phyloP scores from a whole-genome alignment of 2,113 vertebrate species.

The Trachemys scripta region DNA sequence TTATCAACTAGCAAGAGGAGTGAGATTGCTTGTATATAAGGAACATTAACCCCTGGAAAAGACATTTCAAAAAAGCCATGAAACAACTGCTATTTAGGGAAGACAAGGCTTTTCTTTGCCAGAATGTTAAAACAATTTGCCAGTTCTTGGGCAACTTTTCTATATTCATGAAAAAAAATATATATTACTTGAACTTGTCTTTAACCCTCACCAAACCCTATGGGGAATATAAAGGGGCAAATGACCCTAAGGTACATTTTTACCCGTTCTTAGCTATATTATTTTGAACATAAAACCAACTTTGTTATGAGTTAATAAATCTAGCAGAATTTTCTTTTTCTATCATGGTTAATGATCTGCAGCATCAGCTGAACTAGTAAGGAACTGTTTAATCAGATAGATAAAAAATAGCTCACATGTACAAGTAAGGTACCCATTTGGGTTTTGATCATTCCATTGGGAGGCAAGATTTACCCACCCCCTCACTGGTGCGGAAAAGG shows the following conservation, averaged over 20 bases:
- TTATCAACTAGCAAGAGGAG: neutral
- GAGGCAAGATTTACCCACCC: neutral
- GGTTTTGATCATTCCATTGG: neutral
- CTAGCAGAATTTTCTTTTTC: too few species aligned
- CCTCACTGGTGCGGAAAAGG: neutral
- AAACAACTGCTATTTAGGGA: neutral
- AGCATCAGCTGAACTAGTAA: neutral
- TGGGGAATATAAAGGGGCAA: neutral
- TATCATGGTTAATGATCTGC: too few species aligned
- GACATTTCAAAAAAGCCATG: neutral
- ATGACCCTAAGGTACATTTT: neutral
- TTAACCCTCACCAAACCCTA: neutral
- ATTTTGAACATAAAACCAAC: neutral
- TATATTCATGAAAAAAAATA: neutral
- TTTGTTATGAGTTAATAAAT: neutral
- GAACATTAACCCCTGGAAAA: neutral
- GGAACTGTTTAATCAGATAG: neutral
- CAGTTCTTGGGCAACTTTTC: neutral
- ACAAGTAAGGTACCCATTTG: accelerated
- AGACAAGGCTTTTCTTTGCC: neutral
- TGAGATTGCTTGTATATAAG: neutral
- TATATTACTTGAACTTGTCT: neutral
- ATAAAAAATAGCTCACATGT: neutral
- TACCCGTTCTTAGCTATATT: neutral
- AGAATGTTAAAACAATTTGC: neutral